Evolutionary conservation across 2,113 vertebrate species (phyloP), one percentile per base, ranked within the genome.

Genomic region (Pholis gunnellus): DNA sequence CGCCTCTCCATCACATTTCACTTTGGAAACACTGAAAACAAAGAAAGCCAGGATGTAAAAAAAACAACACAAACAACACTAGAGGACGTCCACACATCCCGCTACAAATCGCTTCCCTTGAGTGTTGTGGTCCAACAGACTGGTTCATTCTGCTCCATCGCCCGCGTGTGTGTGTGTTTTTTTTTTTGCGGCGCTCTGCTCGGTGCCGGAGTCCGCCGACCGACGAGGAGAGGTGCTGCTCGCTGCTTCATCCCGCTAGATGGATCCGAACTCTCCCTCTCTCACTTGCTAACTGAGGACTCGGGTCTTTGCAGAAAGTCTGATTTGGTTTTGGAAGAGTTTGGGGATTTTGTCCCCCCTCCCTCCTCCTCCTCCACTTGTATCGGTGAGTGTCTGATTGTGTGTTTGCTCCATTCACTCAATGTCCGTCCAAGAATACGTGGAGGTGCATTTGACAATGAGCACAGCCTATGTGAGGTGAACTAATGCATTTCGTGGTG

Each of bases 11-110:
- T 46, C 75, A 78, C 84, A 34, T 71, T 59, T 69, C 88, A 85
- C 85, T 90, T 90, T 87, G 18, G 79, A 72, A 73, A 83, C 83
- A 78, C 78, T 64, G 78, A 80, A 69, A 72, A 40, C 14, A 75
- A 83, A 46, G 10, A n/a, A 36, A 85, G 82, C 65, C 89, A 89
- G 56, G 73, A 93, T 93, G 91, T 93, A 85, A 40, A 20, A 66
- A 27, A 5, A 29, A 18, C 3, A 31, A 31, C 29, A 9, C 29
- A 25, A 17, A 48, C 3, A 87, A 66, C 64, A 61, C 46, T 13
- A 46, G 57, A 74, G 8, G 31, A 72, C 42, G 17, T 18, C 2
- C 31, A 20, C 60, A 60, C 1, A 60, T 36, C 52, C 48, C 0
- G 40, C 42, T 4, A 2, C 56, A 74, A 17, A 66, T 59, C 15